These are phyloP conservation scores for Geotrypetes seraphini DNA, from an alignment of 2,797 vertebrate genomes.

Conservation along the genomic window DNA sequence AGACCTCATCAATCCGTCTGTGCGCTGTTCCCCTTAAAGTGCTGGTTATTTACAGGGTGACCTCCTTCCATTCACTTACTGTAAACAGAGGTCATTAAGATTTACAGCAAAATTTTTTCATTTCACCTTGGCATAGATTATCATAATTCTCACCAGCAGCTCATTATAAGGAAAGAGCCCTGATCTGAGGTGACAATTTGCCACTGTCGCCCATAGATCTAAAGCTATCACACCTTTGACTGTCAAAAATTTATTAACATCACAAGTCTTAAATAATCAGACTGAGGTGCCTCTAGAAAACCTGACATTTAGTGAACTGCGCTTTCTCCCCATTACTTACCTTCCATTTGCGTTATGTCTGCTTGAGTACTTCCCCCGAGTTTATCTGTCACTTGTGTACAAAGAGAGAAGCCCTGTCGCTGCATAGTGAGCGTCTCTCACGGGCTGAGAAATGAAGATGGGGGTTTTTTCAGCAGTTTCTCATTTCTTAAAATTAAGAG, in stretches of 20 bases:
- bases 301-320: no score
- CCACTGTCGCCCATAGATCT: not conserved
- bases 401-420: no score
- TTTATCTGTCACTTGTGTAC: no score
- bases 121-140: not conserved
- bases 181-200: constrained; percentile 3
- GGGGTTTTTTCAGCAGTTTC: no score
- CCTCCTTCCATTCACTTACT: not conserved
- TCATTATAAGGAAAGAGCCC: not conserved
- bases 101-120: not conserved
- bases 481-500: no score
- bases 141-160: not conserved
- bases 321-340: no score
- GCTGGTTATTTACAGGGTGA: not conserved
- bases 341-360: no score
- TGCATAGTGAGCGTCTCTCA: no score
- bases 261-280: no score
- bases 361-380: no score
- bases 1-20: not conserved
- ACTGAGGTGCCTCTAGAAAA: not conserved
- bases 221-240: not conserved
- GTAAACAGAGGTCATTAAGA: not conserved
- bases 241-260: not conserved
- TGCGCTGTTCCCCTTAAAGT: not conserved
- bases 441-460: no score